Evolutionary conservation across 2,888 invertebrate species (phyloP).

Genomic region (Pterostichus niger): DNA sequence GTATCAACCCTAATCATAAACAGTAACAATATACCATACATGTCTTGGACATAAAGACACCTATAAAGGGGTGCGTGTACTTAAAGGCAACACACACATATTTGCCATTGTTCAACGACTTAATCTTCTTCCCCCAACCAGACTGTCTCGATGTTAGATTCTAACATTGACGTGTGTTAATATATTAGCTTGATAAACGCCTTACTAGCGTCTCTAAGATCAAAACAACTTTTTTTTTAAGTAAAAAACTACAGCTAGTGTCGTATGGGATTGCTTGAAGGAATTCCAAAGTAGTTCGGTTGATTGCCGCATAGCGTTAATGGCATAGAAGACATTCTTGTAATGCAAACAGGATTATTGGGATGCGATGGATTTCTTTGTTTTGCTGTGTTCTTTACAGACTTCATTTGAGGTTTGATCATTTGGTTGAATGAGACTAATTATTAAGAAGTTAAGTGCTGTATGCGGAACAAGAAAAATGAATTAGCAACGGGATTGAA

Average conservation of each 20-base stretch:
- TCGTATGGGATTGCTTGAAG: conserved; percentile 33
- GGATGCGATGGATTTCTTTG: conserved; percentile 30
- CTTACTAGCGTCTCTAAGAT: background rate
- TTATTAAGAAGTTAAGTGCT: too few relatives aligned
- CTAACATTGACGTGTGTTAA: conserved; percentile 27
- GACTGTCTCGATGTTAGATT: background rate
- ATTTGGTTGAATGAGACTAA: too few relatives aligned
- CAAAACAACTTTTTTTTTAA: conserved; percentile 41
- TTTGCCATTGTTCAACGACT: background rate
- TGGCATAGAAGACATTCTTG: conserved; percentile 40
- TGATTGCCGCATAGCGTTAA: conserved; percentile 18
- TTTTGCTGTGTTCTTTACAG: background rate
- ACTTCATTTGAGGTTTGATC: background rate
- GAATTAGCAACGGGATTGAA: too few relatives aligned
- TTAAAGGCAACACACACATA: background rate
- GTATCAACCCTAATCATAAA: too few relatives aligned
- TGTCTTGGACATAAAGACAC: too few relatives aligned
- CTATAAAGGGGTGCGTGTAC: too few relatives aligned
- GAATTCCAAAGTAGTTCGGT: conserved; percentile 29
- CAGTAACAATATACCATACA: too few relatives aligned
- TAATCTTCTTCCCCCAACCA: background rate
- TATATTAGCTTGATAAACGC: conserved; percentile 26
- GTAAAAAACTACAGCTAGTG: background rate
- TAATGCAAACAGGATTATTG: conserved; percentile 19
- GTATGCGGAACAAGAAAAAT: too few relatives aligned